These are phyloP conservation scores for Papilio aristodemus DNA, from an alignment of 1,140 invertebrate species.

Conservation along the genomic window DNA sequence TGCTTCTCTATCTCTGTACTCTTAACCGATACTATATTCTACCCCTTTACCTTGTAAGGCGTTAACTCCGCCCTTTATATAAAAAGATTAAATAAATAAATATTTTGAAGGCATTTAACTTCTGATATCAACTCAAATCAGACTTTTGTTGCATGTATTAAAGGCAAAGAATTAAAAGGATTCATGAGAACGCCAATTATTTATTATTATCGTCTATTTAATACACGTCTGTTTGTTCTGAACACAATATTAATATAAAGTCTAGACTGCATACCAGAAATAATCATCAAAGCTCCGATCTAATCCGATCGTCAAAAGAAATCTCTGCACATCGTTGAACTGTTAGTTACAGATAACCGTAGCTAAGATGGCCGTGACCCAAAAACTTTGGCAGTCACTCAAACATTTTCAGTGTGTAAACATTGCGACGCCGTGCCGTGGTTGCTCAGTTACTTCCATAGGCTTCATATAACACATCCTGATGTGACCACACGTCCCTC, in stretches of 20 bases:
- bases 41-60: too few species aligned
- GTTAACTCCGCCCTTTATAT: too few species aligned
- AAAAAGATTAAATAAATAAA: too few species aligned
- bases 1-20: too few species aligned
- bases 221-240: not conserved
- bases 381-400: slow-evolving; percentile 34
- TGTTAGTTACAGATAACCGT: slow-evolving; percentile 29
- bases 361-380: slow-evolving; percentile 19
- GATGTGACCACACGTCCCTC: not conserved
- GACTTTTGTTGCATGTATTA: too few species aligned
- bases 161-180: too few species aligned
- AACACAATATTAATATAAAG: not conserved
- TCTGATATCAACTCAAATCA: too few species aligned
- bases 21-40: too few species aligned
- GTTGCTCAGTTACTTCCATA: slow-evolving; percentile 31
- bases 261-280: not conserved
- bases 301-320: slow-evolving; percentile 15
- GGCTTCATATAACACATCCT: slow-evolving; percentile 19
- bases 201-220: too few species aligned
- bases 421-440: slow-evolving; percentile 24
- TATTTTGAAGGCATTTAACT: too few species aligned
- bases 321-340: slow-evolving; percentile 25
- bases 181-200: too few species aligned
- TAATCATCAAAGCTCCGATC: slow-evolving; percentile 8
- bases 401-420: slow-evolving; percentile 35